Percentiles rank a stretch among this genome's conserved stretches.
Evolutionary conservation across 2,888 invertebrate species (phyloP).

Genomic region (Pseudanteris insignis): DNA sequence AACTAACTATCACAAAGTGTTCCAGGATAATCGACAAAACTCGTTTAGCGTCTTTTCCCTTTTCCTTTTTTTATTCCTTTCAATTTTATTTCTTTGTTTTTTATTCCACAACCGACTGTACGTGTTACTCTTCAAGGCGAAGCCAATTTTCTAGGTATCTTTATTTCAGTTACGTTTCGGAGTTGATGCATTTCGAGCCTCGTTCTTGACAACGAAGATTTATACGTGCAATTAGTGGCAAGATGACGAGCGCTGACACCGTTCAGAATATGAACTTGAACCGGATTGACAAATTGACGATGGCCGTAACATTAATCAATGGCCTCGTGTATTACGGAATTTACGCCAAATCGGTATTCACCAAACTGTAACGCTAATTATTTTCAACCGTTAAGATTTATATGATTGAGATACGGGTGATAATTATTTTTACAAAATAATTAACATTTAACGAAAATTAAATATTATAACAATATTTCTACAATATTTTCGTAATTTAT

Average conservation of each 20-base stretch:
- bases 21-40: slow-evolving; percentile 28
- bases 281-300: slow-evolving; percentile 16
- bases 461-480: too few relatives aligned
- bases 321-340: not conserved
- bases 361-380: too few relatives aligned
- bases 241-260: slow-evolving; percentile 19
- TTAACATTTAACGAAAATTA: too few relatives aligned
- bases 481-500: too few relatives aligned
- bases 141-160: slow-evolving; percentile 20
- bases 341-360: not conserved
- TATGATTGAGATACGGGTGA: too few relatives aligned
- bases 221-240: slow-evolving; percentile 18
- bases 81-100: not conserved
- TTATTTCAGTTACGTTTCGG: slow-evolving; percentile 16
- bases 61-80: not conserved
- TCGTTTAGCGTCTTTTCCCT: slow-evolving; percentile 10
- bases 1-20: slow-evolving; percentile 25
- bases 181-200: not conserved
- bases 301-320: slow-evolving; percentile 8
- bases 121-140: slow-evolving; percentile 17
- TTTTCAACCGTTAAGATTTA: too few relatives aligned
- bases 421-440: too few relatives aligned
- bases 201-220: slow-evolving; percentile 1
- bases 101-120: not conserved
- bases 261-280: slow-evolving; percentile 1